Evolutionary conservation across 2,797 vertebrate genomes (phyloP), one percentile per base, ranked within the genome.

Genomic region (Lepus townsendii): DNA sequence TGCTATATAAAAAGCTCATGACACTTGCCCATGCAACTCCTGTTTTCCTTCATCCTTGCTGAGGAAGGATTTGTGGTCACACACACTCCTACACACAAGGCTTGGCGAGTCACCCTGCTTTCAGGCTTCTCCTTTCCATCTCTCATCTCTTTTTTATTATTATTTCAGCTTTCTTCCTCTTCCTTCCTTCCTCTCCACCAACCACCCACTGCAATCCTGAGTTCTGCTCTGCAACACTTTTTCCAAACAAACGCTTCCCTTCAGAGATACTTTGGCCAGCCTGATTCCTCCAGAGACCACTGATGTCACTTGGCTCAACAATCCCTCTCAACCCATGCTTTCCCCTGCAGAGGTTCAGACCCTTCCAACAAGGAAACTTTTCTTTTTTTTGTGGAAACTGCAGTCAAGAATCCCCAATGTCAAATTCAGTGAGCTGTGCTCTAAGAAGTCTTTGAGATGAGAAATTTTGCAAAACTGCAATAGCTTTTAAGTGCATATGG

Each of bases 111-210:
- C 65, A 57, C 69, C 75, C 76, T 69, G 50, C 24, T 80, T 79
- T 83, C 68, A 0, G 26, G 14, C 57, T 83, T 93, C 63, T 52
- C 66, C 77, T 79, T 90, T 89, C 93, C 57, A 82, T 94, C 89
- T 88, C 38, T 35, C 76, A 54, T 42, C 26, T 78, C 80, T 27
- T 94, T 83, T 73, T 79, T 80, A 95, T 87, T 90, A 87, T 94
- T 97, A 98, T 98, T 98, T 96, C 98, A 97, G 97, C 92, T 97
- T 95, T 96, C 76, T 42, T 54, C 1, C 77, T 97, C 90, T 97
- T 98, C 96, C 97, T 98, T 94, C 98, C 91, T 50, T 13, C 92
- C 98, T 98, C 92, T 96, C 96, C 96, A 98, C 97, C 96, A 97
- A 90, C 96, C 97, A 97, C 89, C 3, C 71, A 96, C 97, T 7